Conservation (phyloP, 2,888 invertebrate species). For the Nezara viridula region DNA sequence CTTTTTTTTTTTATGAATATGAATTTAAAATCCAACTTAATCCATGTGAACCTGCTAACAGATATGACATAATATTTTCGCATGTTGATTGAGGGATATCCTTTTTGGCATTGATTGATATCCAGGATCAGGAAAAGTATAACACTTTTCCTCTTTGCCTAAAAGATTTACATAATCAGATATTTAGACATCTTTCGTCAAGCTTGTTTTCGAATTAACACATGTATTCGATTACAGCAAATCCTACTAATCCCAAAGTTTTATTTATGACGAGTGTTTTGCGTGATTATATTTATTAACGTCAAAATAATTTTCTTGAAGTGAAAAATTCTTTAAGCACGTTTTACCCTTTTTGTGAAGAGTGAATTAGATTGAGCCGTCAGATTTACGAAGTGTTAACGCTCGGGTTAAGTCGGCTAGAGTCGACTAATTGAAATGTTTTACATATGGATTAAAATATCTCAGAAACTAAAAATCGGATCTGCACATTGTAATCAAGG, state of each 20-base stretch:
- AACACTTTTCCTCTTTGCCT: background rate
- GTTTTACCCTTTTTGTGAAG: too few species aligned
- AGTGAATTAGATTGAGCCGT: too few species aligned
- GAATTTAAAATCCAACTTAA: too few species aligned
- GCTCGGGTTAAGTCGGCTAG: too few species aligned
- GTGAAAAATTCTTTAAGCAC: too few species aligned
- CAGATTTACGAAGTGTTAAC: too few species aligned
- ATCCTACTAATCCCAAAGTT: background rate
- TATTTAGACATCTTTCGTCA: background rate
- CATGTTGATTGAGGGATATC: background rate
- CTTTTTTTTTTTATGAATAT: too few species aligned
- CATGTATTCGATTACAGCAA: background rate
- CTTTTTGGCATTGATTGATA: background rate
- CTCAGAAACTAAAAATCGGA: too few species aligned
- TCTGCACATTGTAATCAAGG: too few species aligned
- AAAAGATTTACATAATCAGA: background rate
- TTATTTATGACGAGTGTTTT: background rate
- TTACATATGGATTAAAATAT: too few species aligned
- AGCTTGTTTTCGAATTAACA: background rate
- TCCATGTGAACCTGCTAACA: background rate
- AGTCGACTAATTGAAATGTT: too few species aligned
- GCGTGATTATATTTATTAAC: background rate
- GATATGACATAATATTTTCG: background rate
- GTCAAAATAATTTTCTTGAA: background rate
- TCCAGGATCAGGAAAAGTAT: background rate